These are phyloP conservation scores for Oreochromis aureus DNA, from an alignment of 2,113 vertebrate species.

Conservation along the genomic window DNA sequence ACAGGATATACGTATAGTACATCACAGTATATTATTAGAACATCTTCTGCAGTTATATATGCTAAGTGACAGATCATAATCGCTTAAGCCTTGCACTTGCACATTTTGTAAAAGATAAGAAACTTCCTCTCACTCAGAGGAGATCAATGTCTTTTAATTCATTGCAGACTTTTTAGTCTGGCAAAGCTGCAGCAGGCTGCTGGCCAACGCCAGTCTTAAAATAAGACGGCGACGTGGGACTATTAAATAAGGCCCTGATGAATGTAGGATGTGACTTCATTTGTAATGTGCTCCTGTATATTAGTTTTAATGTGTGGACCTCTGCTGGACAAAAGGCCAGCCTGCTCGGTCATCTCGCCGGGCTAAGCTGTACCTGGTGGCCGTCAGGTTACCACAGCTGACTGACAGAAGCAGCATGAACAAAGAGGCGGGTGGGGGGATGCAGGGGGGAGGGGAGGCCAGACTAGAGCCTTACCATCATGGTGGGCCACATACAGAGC, in stretches of 20 bases:
- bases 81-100: not conserved
- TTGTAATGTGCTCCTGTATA: not conserved
- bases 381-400: not conserved
- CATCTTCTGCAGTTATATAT: not conserved
- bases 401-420: slow-evolving; percentile 57
- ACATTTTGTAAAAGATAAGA: not conserved
- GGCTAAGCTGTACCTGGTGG: slow-evolving; percentile 7
- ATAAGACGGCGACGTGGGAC: not conserved
- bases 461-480: slow-evolving; percentile 72
- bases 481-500: slow-evolving; percentile 75
- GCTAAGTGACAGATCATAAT: not conserved
- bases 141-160: not conserved
- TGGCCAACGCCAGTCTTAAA: not conserved
- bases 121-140: not conserved
- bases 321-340: slow-evolving; percentile 24
- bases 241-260: not conserved
- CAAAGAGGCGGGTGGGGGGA: slow-evolving; percentile 5
- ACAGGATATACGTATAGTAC: too few relatives aligned
- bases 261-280: not conserved
- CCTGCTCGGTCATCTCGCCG: not conserved
- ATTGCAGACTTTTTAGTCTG: not conserved
- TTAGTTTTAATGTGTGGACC: slow-evolving; percentile 21
- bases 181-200: not conserved
- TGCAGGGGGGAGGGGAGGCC: not conserved
- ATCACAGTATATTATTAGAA: not conserved